phyloP scores from a whole-genome alignment of 2,113 vertebrate species.

The Osmerus eperlanus region DNA sequence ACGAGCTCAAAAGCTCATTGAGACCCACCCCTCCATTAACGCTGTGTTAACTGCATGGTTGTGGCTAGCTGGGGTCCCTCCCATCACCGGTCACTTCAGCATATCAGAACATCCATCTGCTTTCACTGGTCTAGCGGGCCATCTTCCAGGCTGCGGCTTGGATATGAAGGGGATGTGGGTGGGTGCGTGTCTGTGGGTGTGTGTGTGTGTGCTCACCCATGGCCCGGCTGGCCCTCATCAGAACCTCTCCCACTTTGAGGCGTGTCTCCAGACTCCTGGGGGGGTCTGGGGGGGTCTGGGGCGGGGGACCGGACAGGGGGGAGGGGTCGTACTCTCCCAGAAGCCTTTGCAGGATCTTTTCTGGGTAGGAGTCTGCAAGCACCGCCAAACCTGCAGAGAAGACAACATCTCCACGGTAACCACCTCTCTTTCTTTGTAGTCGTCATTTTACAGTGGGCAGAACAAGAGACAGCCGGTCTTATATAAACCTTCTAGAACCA shows the following conservation, averaged over 20 bases:
- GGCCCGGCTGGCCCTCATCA: constrained; percentile 84
- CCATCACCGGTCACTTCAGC: too few relatives aligned
- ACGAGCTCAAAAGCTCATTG: background rate
- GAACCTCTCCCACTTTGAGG: constrained; percentile 90
- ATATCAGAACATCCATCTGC: background rate
- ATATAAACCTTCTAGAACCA: background rate
- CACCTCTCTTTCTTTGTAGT: background rate
- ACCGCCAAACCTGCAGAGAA: constrained; percentile 74
- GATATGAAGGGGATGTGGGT: background rate
- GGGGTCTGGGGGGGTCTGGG: constrained; percentile 23
- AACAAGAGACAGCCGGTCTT: background rate
- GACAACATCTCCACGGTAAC: background rate
- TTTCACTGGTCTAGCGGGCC: background rate
- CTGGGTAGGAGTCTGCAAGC: constrained; percentile 80
- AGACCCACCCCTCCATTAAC: too few relatives aligned
- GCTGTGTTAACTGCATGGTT: too few relatives aligned
- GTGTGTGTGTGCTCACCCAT: constrained; percentile 79
- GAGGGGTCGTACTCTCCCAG: constrained; percentile 70
- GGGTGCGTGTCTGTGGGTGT: background rate
- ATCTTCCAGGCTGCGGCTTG: background rate
- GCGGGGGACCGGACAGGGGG: constrained; percentile 11
- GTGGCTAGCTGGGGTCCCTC: too few relatives aligned
- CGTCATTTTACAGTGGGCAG: background rate
- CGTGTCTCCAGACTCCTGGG: constrained; percentile 70
- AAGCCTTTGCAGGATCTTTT: constrained; percentile 77